phyloP scores from a whole-genome alignment of 2,797 vertebrate genomes.

The Muraenolepis orangiensis region DNA sequence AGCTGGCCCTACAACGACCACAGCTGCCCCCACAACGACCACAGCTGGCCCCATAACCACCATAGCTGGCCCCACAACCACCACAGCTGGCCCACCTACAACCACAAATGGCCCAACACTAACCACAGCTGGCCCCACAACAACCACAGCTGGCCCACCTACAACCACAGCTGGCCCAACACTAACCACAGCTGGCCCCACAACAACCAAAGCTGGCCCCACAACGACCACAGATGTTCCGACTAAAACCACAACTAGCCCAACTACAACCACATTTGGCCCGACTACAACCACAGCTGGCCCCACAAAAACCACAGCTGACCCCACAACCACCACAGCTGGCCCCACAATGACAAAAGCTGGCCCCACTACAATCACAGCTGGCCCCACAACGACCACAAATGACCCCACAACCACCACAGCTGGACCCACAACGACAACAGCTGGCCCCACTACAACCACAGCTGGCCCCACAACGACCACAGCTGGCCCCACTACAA shows the following conservation, averaged over 20 bases:
- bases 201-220: background rate
- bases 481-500: background rate
- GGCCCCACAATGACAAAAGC: background rate
- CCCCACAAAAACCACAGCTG: background rate
- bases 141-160: too few species aligned
- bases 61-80: too few species aligned
- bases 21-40: too few species aligned
- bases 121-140: too few species aligned
- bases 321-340: background rate
- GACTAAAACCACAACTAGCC: too few species aligned
- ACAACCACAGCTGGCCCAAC: background rate
- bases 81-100: too few species aligned
- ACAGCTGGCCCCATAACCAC: too few species aligned
- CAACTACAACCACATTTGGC: too few species aligned
- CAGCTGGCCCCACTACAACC: background rate
- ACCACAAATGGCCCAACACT: too few species aligned
- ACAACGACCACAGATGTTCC: too few species aligned
- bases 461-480: background rate
- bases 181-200: background rate
- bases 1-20: too few species aligned
- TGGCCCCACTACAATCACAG: background rate
- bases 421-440: background rate
- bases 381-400: background rate
- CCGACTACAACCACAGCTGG: background rate
- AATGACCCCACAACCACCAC: background rate